A percentile compares a stretch with the other conserved stretches of the same genome.
Evolutionary conservation across 2,113 vertebrate genomes (phyloP).

Genomic region (Sturnira hondurensis): DNA sequence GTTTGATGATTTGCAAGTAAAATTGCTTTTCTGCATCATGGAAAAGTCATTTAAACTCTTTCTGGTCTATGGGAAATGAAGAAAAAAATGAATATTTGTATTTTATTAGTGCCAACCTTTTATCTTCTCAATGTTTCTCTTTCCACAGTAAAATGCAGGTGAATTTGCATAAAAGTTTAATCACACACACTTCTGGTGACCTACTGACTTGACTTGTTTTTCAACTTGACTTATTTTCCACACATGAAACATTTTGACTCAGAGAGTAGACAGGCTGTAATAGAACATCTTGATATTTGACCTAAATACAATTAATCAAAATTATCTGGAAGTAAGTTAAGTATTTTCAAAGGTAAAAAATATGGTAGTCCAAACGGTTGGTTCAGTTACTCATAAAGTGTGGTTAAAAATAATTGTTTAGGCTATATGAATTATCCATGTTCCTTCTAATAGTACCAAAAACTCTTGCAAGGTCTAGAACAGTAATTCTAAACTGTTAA

Average conservation of each 20-base stretch:
- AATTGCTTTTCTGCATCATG: conserved; percentile 24
- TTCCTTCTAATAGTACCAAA: neutral
- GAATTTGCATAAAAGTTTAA: conserved; percentile 65
- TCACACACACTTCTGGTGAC: conserved; percentile 47
- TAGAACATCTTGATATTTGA: conserved; percentile 29
- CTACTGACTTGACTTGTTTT: conserved; percentile 65
- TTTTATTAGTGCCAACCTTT: conserved; percentile 43
- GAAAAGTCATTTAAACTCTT: conserved; percentile 39
- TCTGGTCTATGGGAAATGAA: conserved; percentile 44
- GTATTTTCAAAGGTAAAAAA: conserved; percentile 35
- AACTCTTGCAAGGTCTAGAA: neutral
- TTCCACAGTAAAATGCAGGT: conserved; percentile 52
- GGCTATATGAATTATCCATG: neutral
- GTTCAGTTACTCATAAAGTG: neutral
- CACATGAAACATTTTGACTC: conserved; percentile 18
- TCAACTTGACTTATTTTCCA: conserved; percentile 66
- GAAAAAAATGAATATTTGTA: conserved; percentile 28
- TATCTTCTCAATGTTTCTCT: conserved; percentile 46
- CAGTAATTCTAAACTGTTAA: neutral
- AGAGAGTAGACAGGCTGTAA: neutral
- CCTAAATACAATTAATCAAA: conserved; percentile 3
- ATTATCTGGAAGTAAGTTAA: neutral
- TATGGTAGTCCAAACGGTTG: neutral
- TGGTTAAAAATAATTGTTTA: neutral
- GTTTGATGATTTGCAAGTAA: conserved; percentile 53